phyloP scores from a whole-genome alignment of 2,888 invertebrate species.

The Acanthococcus lagerstroemiae region DNA sequence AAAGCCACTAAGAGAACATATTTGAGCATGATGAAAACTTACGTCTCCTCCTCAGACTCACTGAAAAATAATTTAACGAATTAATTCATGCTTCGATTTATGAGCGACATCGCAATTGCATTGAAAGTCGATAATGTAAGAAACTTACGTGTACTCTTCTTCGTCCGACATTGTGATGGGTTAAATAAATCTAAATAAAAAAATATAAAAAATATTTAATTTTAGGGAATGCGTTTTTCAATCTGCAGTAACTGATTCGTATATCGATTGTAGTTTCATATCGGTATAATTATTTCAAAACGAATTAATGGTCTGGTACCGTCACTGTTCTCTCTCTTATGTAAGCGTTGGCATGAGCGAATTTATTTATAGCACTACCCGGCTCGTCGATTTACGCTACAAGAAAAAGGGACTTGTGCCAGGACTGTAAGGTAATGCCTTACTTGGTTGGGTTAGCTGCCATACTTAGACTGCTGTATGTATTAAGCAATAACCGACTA shows the following conservation, averaged over 20 bases:
- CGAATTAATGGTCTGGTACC: too few relatives aligned
- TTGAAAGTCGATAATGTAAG: background rate
- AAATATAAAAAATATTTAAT: too few relatives aligned
- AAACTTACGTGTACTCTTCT: background rate
- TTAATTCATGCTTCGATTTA: background rate
- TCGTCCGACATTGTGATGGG: background rate
- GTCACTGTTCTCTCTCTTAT: background rate
- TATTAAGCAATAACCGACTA: too few relatives aligned
- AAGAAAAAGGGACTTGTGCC: background rate
- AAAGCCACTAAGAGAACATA: background rate
- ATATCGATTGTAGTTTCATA: too few relatives aligned
- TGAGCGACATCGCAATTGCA: background rate
- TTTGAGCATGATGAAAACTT: background rate
- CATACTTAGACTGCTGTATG: too few relatives aligned
- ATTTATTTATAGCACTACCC: background rate
- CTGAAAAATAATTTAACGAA: background rate
- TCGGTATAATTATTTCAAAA: too few relatives aligned
- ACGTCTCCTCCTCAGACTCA: background rate
- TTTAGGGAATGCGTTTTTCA: too few relatives aligned
- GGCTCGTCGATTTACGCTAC: background rate
- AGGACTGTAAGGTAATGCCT: background rate
- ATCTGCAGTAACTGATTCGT: too few relatives aligned
- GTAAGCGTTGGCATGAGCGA: background rate
- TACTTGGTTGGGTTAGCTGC: background rate
- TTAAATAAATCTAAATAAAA: background rate